Evolutionary conservation across 2,888 invertebrate species (phyloP).

Genomic region (Polia nebulosa): DNA sequence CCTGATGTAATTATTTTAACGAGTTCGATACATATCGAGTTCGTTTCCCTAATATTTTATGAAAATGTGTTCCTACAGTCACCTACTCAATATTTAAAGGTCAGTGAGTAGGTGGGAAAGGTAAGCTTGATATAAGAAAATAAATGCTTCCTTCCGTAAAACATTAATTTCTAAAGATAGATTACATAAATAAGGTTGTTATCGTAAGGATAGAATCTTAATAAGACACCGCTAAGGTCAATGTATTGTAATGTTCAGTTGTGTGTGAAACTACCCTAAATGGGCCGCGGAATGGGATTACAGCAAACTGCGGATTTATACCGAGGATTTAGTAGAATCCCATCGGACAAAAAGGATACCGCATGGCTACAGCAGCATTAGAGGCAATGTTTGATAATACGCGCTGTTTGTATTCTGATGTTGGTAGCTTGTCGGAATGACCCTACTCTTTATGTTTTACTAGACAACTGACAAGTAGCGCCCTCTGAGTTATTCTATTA

Average conservation of each 20-base stretch:
- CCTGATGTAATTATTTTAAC: slow-evolving; percentile 15
- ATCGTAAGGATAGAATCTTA: slow-evolving; percentile 61
- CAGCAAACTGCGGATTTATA: slow-evolving; percentile 86
- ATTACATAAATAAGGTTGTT: slow-evolving; percentile 2
- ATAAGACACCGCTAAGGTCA: slow-evolving; percentile 69
- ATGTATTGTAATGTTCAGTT: slow-evolving; percentile 78
- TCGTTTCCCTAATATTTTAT: slow-evolving; percentile 23
- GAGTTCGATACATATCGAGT: slow-evolving; percentile 9
- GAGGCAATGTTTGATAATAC: slow-evolving; percentile 81
- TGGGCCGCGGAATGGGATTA: slow-evolving; percentile 82
- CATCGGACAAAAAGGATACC: slow-evolving; percentile 80
- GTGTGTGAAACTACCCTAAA: slow-evolving; percentile 81
- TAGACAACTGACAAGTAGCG: slow-evolving; percentile 56
- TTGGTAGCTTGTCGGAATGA: slow-evolving; percentile 47
- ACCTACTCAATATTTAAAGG: slow-evolving; percentile 40
- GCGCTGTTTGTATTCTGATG: slow-evolving; percentile 70
- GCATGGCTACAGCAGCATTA: slow-evolving; percentile 77
- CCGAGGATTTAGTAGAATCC: slow-evolving; percentile 84
- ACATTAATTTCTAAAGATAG: not conserved
- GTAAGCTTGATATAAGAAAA: not conserved
- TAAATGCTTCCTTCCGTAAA: not conserved
- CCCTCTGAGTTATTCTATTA: slow-evolving; percentile 42
- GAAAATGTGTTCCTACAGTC: not conserved
- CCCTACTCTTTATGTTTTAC: slow-evolving; percentile 45
- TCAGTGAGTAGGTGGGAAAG: slow-evolving; percentile 28